These are phyloP conservation scores for Bujurquina vittata DNA, from an alignment of 2,113 vertebrate genomes.

Conservation along the genomic window DNA sequence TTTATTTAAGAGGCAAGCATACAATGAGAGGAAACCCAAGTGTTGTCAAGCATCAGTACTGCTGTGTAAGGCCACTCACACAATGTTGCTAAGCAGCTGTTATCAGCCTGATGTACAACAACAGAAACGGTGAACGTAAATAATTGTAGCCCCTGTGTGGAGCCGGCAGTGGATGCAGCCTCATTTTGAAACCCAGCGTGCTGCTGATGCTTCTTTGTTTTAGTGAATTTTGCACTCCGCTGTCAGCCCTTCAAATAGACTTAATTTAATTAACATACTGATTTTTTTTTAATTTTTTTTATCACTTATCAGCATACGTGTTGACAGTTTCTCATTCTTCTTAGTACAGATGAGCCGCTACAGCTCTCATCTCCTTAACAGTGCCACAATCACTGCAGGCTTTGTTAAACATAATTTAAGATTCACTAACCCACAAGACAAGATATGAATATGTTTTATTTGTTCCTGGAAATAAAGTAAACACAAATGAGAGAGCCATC, in stretches of 20 bases:
- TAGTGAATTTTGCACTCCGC: neutral
- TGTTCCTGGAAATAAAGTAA: neutral
- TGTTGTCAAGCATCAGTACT: neutral
- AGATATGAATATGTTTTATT: neutral
- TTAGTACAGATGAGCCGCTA: neutral
- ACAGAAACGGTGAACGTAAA: slow-evolving; percentile 15
- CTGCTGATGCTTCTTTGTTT: neutral
- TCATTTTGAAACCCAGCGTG: neutral
- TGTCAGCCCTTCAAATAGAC: neutral
- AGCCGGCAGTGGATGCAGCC: neutral
- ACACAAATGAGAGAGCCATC: neutral
- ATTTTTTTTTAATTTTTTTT: neutral
- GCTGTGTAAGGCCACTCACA: slow-evolving; percentile 12
- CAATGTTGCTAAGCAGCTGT: slow-evolving; percentile 51
- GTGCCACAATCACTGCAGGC: neutral
- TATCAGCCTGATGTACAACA: slow-evolving; percentile 45
- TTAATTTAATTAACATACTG: neutral
- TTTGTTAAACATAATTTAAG: slow-evolving; percentile 5
- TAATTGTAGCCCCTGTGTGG: slow-evolving; percentile 21
- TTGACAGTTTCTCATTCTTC: neutral
- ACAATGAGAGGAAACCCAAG: slow-evolving; percentile 17
- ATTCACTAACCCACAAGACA: neutral
- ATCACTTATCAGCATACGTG: neutral
- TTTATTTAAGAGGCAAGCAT: slow-evolving; percentile 20
- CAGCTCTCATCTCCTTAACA: neutral